These are phyloP conservation scores for Apodemus speciosus DNA, from an alignment of 2,113 vertebrate species.

Conservation along the genomic window DNA sequence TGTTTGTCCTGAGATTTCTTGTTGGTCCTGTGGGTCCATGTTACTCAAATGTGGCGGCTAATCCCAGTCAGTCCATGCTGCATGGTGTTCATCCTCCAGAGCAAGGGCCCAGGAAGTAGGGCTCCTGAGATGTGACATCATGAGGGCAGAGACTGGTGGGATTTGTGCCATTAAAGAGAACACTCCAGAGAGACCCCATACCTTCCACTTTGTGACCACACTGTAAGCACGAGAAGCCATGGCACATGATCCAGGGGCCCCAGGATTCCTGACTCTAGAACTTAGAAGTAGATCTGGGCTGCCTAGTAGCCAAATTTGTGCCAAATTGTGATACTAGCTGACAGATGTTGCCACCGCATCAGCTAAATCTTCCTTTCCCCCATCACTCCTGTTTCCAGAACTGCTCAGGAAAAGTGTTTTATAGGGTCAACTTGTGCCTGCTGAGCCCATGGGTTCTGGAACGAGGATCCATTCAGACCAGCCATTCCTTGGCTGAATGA, in stretches of 20 bases:
- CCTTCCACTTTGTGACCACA: background rate
- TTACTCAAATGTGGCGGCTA: accelerated
- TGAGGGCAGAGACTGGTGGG: accelerated
- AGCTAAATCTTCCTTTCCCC: background rate
- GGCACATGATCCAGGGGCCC: accelerated
- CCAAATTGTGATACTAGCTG: background rate
- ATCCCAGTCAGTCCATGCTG: no score
- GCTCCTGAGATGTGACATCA: no score
- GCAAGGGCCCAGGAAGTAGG: background rate
- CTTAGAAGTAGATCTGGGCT: background rate
- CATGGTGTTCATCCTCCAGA: background rate
- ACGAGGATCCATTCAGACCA: background rate
- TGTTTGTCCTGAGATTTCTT: background rate
- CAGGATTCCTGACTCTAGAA: background rate
- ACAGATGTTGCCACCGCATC: background rate
- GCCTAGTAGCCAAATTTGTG: background rate
- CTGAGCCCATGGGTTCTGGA: accelerated
- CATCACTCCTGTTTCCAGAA: accelerated
- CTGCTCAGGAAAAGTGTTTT: no score
- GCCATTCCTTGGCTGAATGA: background rate
- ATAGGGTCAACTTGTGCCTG: accelerated
- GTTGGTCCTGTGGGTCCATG: background rate
- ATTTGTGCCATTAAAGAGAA: background rate
- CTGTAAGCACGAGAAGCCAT: background rate
- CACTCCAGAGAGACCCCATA: background rate